These are phyloP conservation scores for Papilio polyxenes DNA, from an alignment of 1,140 invertebrate species.

Conservation along the genomic window DNA sequence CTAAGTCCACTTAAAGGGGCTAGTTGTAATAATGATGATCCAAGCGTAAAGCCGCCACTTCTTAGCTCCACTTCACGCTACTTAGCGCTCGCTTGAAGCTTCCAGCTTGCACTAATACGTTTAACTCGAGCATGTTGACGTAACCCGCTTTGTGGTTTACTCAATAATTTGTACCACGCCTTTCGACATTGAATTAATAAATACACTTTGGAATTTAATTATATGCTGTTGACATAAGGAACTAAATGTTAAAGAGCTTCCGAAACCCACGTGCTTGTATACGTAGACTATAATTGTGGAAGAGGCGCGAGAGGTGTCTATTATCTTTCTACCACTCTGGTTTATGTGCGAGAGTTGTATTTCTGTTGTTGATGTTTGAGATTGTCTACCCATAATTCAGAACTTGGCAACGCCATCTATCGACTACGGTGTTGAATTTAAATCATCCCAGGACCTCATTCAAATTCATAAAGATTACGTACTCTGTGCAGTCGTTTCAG, in stretches of 20 bases:
- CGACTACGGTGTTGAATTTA: no score
- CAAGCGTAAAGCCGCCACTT: slow-evolving; percentile 24
- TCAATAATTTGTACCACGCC: slow-evolving; percentile 11
- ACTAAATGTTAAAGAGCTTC: not conserved
- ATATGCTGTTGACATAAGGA: not conserved
- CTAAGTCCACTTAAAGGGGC: slow-evolving; percentile 7
- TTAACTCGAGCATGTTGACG: slow-evolving; percentile 23
- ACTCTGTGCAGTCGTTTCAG: no score
- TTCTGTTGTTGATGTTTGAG: no score
- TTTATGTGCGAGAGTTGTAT: no score
- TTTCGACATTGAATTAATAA: slow-evolving; percentile 26
- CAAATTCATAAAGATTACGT: no score
- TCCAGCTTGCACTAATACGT: slow-evolving; percentile 17
- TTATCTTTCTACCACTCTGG: no score
- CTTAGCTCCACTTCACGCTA: slow-evolving; percentile 22
- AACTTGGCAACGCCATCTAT: no score
- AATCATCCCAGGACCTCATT: no score
- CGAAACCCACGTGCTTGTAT: not conserved
- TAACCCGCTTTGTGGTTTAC: slow-evolving; percentile 21
- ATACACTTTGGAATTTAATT: not conserved
- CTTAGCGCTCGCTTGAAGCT: not conserved
- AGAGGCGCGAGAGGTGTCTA: no score
- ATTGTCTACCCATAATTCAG: no score
- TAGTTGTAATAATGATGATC: slow-evolving; percentile 27
- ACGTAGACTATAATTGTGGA: no score